A percentile compares a stretch with the other conserved stretches of the same genome.
Conservation (phyloP, 2,113 vertebrate species). For the Heterotilapia buettikoferi region DNA sequence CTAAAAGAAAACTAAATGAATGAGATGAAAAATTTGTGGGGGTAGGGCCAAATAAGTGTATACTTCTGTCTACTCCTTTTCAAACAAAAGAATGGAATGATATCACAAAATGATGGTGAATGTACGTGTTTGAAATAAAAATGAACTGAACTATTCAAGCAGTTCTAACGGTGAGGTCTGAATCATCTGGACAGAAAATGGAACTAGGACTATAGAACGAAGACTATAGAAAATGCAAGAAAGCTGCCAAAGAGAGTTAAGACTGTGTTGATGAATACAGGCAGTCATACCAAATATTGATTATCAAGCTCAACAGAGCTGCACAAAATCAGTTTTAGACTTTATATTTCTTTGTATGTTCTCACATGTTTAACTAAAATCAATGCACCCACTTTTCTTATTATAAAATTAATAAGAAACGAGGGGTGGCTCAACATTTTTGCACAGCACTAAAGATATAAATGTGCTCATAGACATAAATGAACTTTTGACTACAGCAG, state of each 20-base stretch:
- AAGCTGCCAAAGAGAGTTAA: background rate
- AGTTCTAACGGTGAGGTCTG: background rate
- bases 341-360: background rate
- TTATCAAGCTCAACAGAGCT: background rate
- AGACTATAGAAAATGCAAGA: background rate
- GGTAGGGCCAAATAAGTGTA: fast-evolving
- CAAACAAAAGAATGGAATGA: background rate
- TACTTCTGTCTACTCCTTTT: fast-evolving
- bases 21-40: background rate
- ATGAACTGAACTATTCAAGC: background rate
- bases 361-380: background rate
- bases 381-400: background rate
- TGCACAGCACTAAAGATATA: background rate
- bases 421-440: background rate
- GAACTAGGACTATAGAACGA: background rate
- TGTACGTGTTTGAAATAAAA: fast-evolving
- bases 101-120: fast-evolving
- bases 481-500: background rate
- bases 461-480: background rate
- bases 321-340: background rate
- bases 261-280: background rate
- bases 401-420: background rate
- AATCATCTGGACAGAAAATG: background rate
- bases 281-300: background rate
- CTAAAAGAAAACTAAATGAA: background rate